Percentiles rank a stretch among this genome's conserved stretches.
Conservation (phyloP, 2,113 vertebrate species). For the Etheostoma spectabile region DNA sequence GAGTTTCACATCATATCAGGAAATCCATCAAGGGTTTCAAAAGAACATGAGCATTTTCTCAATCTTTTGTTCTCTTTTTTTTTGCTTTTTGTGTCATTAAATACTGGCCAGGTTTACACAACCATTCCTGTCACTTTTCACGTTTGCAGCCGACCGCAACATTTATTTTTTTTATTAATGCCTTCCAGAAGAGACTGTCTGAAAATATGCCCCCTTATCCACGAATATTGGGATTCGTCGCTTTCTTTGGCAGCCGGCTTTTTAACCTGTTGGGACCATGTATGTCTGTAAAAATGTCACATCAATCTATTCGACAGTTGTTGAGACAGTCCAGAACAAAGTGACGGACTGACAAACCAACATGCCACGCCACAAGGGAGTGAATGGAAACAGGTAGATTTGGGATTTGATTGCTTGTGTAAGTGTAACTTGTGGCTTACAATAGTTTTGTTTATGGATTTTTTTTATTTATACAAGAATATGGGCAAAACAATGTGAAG, state of each 20-base stretch:
- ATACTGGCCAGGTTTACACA: background rate
- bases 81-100: background rate
- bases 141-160: background rate
- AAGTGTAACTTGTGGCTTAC: constrained; percentile 12
- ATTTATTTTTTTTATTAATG: too few species aligned
- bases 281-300: background rate
- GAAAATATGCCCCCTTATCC: background rate
- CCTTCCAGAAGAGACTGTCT: background rate
- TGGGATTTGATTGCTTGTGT: background rate
- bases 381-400: background rate
- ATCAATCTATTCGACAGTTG: background rate
- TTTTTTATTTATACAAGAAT: background rate
- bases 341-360: background rate
- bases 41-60: background rate
- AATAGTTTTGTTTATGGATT: constrained; percentile 15
- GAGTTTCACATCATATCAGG: constrained; percentile 34
- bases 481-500: constrained; percentile 27
- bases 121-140: background rate
- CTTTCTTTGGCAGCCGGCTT: background rate
- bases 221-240: background rate
- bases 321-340: background rate
- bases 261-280: background rate
- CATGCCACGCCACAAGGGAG: background rate
- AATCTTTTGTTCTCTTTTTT: background rate
- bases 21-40: constrained; percentile 19